A percentile compares a stretch with the other conserved stretches of the same genome.
phyloP scores from a whole-genome alignment of 2,888 invertebrate species.

The Eupelmus urozonus region DNA sequence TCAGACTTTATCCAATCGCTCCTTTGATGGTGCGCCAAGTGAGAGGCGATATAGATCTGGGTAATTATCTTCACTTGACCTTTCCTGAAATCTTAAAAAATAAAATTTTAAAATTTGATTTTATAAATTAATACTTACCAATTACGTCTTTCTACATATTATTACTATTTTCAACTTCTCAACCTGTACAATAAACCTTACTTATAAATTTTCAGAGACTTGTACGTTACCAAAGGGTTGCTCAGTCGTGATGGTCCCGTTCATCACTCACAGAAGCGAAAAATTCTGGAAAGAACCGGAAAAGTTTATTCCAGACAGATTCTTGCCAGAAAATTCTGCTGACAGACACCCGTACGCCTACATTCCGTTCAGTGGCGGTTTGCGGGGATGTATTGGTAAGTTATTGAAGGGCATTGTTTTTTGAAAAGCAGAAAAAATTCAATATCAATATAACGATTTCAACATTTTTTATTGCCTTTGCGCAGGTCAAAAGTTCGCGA shows the following conservation, averaged over 20 bases:
- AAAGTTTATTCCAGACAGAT: slow-evolving; percentile 65
- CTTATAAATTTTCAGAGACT: slow-evolving; percentile 54
- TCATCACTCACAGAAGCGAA: slow-evolving; percentile 62
- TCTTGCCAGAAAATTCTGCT: slow-evolving; percentile 62
- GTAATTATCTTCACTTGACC: too few species aligned
- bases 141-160: too few species aligned
- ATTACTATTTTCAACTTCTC: too few species aligned
- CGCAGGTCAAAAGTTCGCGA: slow-evolving; percentile 65
- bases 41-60: slow-evolving; percentile 61
- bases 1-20: slow-evolving; percentile 62
- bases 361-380: slow-evolving; percentile 62
- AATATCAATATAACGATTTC: not conserved
- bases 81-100: too few species aligned
- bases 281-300: slow-evolving; percentile 65
- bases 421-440: too few species aligned
- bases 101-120: too few species aligned
- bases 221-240: slow-evolving; percentile 64
- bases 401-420: too few species aligned
- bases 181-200: too few species aligned
- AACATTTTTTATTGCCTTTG: too few species aligned
- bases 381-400: slow-evolving; percentile 62
- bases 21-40: slow-evolving; percentile 63
- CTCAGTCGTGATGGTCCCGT: slow-evolving; percentile 60
- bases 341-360: slow-evolving; percentile 63
- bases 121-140: too few species aligned